Conservation (phyloP, 2,888 invertebrate genomes). For the Sarcophaga variegata region DNA sequence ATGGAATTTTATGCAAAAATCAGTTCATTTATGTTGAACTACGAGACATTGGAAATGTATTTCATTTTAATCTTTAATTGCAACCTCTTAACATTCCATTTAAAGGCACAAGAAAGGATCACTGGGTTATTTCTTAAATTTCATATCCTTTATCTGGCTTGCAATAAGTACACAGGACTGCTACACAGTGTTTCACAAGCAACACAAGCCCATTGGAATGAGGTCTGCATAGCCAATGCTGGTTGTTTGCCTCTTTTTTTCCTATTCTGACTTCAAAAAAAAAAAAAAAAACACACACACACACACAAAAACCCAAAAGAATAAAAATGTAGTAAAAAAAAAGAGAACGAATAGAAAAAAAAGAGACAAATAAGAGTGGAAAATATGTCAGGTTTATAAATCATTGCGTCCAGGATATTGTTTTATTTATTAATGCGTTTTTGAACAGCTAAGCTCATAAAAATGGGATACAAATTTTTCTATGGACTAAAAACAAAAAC, state of each 20-base stretch:
- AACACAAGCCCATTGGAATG: constrained; percentile 14
- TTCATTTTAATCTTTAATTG: too few species aligned
- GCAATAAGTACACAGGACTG: neutral
- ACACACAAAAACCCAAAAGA: neutral
- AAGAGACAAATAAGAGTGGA: neutral
- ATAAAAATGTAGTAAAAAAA: neutral
- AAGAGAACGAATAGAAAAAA: constrained; percentile 3
- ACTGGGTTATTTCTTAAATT: constrained; percentile 7
- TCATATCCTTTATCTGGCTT: constrained; percentile 1
- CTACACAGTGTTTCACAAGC: neutral
- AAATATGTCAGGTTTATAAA: constrained; percentile 64
- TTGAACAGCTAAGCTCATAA: constrained; percentile 58
- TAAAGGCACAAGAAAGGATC: neutral
- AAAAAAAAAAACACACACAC: neutral
- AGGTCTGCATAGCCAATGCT: neutral
- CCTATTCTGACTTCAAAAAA: too few species aligned
- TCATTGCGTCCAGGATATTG: constrained; percentile 57
- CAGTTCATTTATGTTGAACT: too few species aligned
- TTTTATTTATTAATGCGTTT: constrained; percentile 66
- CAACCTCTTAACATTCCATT: too few species aligned
- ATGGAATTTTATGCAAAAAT: too few species aligned
- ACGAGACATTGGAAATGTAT: too few species aligned
- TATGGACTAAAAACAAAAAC: neutral
- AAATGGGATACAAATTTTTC: constrained; percentile 53
- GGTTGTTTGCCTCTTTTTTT: constrained; percentile 5